Evolutionary conservation across 2,113 vertebrate species (phyloP), one percentile per base, ranked within the genome.

Genomic region (Hystrix cristata): DNA sequence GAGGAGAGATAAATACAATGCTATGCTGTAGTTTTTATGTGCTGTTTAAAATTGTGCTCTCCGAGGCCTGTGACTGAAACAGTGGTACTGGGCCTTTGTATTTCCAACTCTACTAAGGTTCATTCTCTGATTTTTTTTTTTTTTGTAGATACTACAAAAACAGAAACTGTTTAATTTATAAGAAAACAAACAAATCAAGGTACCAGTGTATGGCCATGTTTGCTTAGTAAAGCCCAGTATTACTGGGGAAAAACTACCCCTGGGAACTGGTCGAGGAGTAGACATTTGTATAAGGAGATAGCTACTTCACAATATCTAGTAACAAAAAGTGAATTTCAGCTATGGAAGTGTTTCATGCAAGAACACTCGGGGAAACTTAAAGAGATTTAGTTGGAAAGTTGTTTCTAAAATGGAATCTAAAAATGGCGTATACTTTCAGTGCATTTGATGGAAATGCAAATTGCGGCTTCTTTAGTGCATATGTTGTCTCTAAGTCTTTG

Each of bases 361-460:
- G 76, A 94, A 85, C 55, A 46, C 34, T 55, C 85, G 10, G 16
- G 87, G 19, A 74, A 78, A 84, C 19, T 59, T 67, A 51, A 67
- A 18, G n/a, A 12, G 65, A 53, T 90, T 87, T 96, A 48, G 23
- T 72, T 80, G 57, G 64, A 92, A 80, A 87, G 25, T 91, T 87
- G 8, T 72, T 89, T 87, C 48, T 16, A 92, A 83, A 95, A 69
- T 38, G 48, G 21, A 83, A 57, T 92, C 51, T 97, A 62, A 87
- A 86, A 57, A 69, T 94, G 60, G 15, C 29, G 12, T 43, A 57
- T 62, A 43, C 10, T 83, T 93, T 85, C 71, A 85, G 71, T 76
- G 9, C 21, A 60, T 81, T 83, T 82, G n/a, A 64, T 65, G 25
- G 62, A 71, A 71, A 92, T 94, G 23, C 38, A 94, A 74, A 74